Conservation (phyloP, 2,113 vertebrate genomes). For the Symphodus melops region DNA sequence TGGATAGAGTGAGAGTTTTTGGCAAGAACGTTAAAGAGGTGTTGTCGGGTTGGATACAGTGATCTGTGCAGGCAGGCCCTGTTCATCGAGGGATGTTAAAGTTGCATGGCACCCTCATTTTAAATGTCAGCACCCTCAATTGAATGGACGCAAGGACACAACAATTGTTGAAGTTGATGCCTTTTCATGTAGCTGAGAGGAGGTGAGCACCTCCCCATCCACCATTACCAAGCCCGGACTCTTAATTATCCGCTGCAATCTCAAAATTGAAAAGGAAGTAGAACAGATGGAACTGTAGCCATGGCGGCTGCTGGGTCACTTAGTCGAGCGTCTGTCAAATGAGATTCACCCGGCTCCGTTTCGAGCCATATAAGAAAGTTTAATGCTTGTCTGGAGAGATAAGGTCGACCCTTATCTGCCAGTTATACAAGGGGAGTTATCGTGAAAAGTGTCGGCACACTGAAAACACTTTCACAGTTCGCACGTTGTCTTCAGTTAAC, state of each 20-base stretch:
- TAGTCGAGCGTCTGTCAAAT: slow-evolving; percentile 63
- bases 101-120: no score
- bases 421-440: slow-evolving; percentile 28
- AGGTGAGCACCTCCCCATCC: background rate
- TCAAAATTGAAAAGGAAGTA: slow-evolving; percentile 62
- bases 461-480: background rate
- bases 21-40: no score
- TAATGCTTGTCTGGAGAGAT: slow-evolving; percentile 65
- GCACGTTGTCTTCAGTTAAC: background rate
- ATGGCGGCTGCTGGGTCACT: slow-evolving; percentile 54
- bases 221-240: slow-evolving; percentile 15
- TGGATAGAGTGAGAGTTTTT: no score
- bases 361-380: slow-evolving; percentile 56
- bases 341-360: slow-evolving; percentile 37
- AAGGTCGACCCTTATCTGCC: slow-evolving; percentile 52
- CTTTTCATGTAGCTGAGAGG: slow-evolving; percentile 9
- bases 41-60: no score
- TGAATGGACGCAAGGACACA: background rate
- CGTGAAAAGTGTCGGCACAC: slow-evolving; percentile 32
- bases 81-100: no score
- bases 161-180: slow-evolving; percentile 2
- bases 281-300: slow-evolving; percentile 51
- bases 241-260: slow-evolving; percentile 64
- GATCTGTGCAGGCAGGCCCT: no score
- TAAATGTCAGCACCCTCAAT: no score